Evolutionary conservation across 2,888 invertebrate genomes (phyloP).

Genomic region (Sphaerophoria rueppellii): DNA sequence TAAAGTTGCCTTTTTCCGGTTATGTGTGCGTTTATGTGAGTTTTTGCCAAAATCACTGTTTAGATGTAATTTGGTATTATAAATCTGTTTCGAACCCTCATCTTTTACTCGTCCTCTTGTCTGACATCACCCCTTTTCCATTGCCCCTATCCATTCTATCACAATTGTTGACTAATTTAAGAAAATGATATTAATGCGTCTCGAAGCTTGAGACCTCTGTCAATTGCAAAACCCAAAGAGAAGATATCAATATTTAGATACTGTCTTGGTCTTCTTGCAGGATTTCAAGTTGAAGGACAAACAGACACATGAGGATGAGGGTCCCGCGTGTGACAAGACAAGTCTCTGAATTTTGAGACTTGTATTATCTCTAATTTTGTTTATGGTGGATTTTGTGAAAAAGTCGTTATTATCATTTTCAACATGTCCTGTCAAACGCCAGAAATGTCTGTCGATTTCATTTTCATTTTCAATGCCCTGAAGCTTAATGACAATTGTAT

Average conservation of each 20-base stretch:
- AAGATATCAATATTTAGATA: slow-evolving; percentile 33
- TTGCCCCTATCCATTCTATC: slow-evolving; percentile 13
- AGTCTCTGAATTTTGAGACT: no score
- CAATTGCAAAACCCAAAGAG: neutral
- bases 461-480: slow-evolving; percentile 14
- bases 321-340: no score
- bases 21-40: neutral
- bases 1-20: slow-evolving; percentile 12
- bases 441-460: neutral
- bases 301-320: neutral
- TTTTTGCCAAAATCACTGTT: slow-evolving; percentile 61
- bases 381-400: neutral
- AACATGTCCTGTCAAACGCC: slow-evolving; percentile 13
- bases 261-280: neutral
- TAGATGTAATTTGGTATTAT: slow-evolving; percentile 30
- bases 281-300: neutral
- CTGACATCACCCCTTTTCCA: neutral
- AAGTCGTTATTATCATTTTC: neutral
- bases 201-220: slow-evolving; percentile 22
- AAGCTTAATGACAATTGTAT: slow-evolving; percentile 55
- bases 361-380: neutral
- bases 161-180: slow-evolving; percentile 38
- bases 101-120: neutral
- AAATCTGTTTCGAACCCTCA: slow-evolving; percentile 22
- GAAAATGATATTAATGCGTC: slow-evolving; percentile 29